Conservation (phyloP, 1,140 invertebrate genomes). For the Ruditapes philippinarum region DNA sequence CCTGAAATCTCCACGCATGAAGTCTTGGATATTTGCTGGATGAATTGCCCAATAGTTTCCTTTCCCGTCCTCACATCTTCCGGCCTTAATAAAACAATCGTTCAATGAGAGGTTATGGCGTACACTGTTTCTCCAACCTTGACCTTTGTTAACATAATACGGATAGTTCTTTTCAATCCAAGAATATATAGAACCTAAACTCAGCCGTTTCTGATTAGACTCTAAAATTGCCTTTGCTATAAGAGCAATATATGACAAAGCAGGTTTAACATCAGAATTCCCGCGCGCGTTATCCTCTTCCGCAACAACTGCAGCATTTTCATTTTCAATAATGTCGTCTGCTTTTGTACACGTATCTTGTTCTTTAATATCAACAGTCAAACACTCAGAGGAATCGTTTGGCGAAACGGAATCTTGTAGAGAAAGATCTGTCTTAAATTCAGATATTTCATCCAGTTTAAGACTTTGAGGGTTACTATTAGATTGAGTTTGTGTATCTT, state of each 20-base stretch:
- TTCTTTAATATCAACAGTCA: slow-evolving; percentile 55
- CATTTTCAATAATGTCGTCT: slow-evolving; percentile 62
- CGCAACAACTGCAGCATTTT: slow-evolving; percentile 38
- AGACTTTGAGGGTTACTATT: slow-evolving; percentile 18
- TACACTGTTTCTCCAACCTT: slow-evolving; percentile 86
- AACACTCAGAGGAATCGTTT: slow-evolving; percentile 52
- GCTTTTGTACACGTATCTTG: slow-evolving; percentile 41
- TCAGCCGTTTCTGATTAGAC: slow-evolving; percentile 79
- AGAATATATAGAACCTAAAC: slow-evolving; percentile 83
- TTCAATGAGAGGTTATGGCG: slow-evolving; percentile 86
- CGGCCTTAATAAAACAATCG: slow-evolving; percentile 86
- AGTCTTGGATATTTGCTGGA: slow-evolving; percentile 98
- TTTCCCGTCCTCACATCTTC: slow-evolving; percentile 85
- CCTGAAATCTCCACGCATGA: slow-evolving; percentile 96
- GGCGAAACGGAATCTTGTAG: slow-evolving; percentile 60
- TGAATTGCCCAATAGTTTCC: slow-evolving; percentile 97
- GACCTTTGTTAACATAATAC: slow-evolving; percentile 82
- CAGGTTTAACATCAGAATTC: slow-evolving; percentile 80
- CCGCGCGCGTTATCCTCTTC: slow-evolving; percentile 72
- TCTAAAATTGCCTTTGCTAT: slow-evolving; percentile 84
- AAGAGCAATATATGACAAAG: slow-evolving; percentile 84
- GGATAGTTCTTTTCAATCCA: slow-evolving; percentile 85
- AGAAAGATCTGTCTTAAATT: slow-evolving; percentile 70
- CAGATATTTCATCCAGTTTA: slow-evolving; percentile 66
- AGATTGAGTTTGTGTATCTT: slow-evolving; percentile 34